Conservation (phyloP, 2,797 vertebrate species). For the Nyctibius grandis region DNA sequence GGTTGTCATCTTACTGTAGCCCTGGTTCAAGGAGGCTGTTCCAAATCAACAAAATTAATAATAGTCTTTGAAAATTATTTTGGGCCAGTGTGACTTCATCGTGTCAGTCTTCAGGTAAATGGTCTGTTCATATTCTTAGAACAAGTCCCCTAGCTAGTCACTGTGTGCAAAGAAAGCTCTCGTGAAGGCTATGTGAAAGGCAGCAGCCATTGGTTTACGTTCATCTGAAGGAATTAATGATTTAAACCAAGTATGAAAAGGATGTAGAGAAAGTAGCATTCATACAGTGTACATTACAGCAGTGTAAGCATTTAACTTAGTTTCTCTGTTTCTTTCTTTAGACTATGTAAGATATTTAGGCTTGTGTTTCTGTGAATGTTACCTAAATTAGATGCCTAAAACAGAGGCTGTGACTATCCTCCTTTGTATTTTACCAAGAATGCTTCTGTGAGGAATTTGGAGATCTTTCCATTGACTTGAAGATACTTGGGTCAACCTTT, state of each 20-base stretch:
- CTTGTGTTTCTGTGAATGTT: neutral
- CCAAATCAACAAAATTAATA: neutral
- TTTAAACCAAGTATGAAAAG: neutral
- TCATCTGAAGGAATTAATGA: neutral
- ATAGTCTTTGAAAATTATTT: neutral
- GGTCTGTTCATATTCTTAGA: neutral
- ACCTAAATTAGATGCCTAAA: neutral
- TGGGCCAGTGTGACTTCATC: neutral
- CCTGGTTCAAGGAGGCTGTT: neutral
- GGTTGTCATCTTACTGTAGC: neutral
- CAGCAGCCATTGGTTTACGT: neutral
- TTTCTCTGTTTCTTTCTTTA: neutral
- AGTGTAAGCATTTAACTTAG: neutral
- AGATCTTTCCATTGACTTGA: neutral
- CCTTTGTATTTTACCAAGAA: neutral
- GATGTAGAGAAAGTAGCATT: neutral
- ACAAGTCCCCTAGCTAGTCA: neutral
- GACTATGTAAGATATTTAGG: neutral
- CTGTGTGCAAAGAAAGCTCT: neutral
- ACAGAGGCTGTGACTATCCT: neutral
- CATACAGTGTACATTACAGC: neutral
- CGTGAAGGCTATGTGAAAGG: neutral
- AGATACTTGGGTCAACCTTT: neutral
- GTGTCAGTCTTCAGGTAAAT: neutral
- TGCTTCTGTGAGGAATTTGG: neutral